A percentile compares a stretch with the other conserved stretches of the same genome.
These are phyloP conservation scores for Cerceris rybyensis DNA, from an alignment of 2,888 invertebrate genomes.

Conservation along the genomic window DNA sequence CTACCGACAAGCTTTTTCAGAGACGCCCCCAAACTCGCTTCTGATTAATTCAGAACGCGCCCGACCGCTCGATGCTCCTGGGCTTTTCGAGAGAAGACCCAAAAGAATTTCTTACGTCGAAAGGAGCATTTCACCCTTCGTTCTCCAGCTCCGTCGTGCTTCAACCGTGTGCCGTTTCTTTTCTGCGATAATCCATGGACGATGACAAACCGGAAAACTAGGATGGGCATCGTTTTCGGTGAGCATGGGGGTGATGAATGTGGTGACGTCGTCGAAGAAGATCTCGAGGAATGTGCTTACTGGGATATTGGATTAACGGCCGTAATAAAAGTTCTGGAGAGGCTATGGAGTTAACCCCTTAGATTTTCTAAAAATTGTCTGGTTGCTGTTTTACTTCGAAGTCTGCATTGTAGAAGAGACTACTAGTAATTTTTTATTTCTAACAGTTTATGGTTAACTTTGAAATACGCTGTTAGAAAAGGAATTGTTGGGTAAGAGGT, in stretches of 20 bases:
- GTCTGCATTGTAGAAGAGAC: too few relatives aligned
- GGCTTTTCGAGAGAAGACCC: conserved; percentile 27
- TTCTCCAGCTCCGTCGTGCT: neutral
- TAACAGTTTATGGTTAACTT: too few relatives aligned
- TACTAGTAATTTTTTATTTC: too few relatives aligned
- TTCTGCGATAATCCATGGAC: conserved; percentile 20
- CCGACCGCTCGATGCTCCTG: neutral
- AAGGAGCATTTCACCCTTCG: conserved; percentile 14
- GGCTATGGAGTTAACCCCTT: neutral
- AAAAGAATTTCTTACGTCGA: conserved; percentile 46
- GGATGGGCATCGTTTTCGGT: conserved; percentile 7
- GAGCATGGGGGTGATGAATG: neutral
- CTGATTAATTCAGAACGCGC: conserved; percentile 67
- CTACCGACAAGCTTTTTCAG: conserved; percentile 54
- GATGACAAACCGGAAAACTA: conserved; percentile 41
- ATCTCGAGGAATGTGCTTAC: conserved; percentile 30
- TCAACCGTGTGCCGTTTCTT: neutral
- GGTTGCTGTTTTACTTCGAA: too few relatives aligned
- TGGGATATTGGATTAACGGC: conserved; percentile 18
- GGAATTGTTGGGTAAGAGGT: too few relatives aligned
- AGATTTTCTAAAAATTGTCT: too few relatives aligned
- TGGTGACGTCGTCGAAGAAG: conserved; percentile 24
- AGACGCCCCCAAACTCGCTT: conserved; percentile 45
- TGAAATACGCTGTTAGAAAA: too few relatives aligned
- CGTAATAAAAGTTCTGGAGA: conserved; percentile 4